Base-by-base conservation (phyloP, 2,797 vertebrate genomes). In the Dromococcyx pavoninus region DNA sequence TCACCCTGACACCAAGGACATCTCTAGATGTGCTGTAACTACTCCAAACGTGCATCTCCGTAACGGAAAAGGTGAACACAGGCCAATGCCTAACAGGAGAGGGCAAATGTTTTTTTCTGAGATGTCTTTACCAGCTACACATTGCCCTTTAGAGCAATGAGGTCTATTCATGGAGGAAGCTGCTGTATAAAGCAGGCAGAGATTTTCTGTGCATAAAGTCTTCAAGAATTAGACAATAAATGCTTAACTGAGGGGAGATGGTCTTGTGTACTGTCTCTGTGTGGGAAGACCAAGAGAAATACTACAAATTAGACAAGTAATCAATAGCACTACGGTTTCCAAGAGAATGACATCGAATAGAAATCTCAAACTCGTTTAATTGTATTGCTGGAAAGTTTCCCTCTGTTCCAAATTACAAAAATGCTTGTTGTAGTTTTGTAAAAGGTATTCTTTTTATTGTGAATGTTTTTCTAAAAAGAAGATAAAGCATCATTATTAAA, bases 311-410 rank as follows among this genome's bases (percentile, higher is more conserved):
- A 95, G 84, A 79, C 72, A 94, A 96, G 37, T 58, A 94, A 95
- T 96, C 96, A 89, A 88, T 89, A 96, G 25, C 62, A 86, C 93
- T 91, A 88, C 81, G 76, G 83, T 86, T 91, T 91, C 56, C 54
- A 89, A 86, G 73, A 78, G 84, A 92, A 79, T 13, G 35, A 14
- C 30, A 18, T 2, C 58, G 58, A 92, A 89, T 41, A 85, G 86
- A 89, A 86, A 66, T 33, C 54, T 91, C 76, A 67, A 61, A 86
- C 33, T 61, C n/a, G n/a, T 89, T 92, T 94, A 86, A 88, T 81
- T 94, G 24, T 75, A 64, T 93, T 16, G 25, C 80, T 84, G 88
- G 61, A 89, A 96, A 96, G 18, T 58, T 90, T 94, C 11, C 19
- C n/a, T 95, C 84, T 83, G 15, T 50, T 95, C 50, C 25, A 85